Evolutionary conservation across 2,888 invertebrate species (phyloP).

Genomic region (Hyposoter dolosus): DNA sequence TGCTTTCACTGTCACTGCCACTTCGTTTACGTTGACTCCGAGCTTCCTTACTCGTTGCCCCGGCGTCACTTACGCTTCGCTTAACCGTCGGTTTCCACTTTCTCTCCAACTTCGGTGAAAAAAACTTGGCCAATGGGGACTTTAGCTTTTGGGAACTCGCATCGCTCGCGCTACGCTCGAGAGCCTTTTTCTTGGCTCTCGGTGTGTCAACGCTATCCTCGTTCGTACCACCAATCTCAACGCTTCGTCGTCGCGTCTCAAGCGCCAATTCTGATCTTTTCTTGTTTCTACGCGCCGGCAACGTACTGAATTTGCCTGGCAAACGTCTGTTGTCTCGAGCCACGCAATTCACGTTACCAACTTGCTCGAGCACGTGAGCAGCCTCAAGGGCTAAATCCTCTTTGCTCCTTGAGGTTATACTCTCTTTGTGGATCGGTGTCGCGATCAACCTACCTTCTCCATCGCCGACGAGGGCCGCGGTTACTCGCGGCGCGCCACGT

Average conservation of each 20-base stretch:
- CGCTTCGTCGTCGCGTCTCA: conserved; percentile 85
- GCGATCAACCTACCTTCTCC: conserved; percentile 85
- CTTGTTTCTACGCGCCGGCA: conserved; percentile 87
- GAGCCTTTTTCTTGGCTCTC: conserved; percentile 85
- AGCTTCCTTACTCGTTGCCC: conserved; percentile 83
- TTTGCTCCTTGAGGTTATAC: conserved; percentile 90
- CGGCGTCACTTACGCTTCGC: conserved; percentile 86
- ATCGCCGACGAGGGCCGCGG: conserved; percentile 85
- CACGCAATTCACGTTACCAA: conserved; percentile 89
- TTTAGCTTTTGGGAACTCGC: conserved; percentile 78
- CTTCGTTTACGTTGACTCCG: conserved; percentile 86
- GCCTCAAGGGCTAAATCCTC: conserved; percentile 92
- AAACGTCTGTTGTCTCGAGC: conserved; percentile 80
- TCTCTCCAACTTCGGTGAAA: conserved; percentile 80
- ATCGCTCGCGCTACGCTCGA: conserved; percentile 85
- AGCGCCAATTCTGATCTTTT: conserved; percentile 80
- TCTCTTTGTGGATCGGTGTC: conserved; percentile 86
- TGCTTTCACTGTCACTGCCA: conserved; percentile 87
- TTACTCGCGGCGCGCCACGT: conserved; percentile 83
- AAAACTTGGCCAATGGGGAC: conserved; percentile 78
- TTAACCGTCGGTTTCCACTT: conserved; percentile 75
- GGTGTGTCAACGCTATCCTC: conserved; percentile 80
- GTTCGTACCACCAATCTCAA: conserved; percentile 85
- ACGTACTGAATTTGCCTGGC: conserved; percentile 87
- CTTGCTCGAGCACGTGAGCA: conserved; percentile 91